A percentile compares a stretch with the other conserved stretches of the same genome.
Evolutionary conservation across 2,113 vertebrate species (phyloP).

Genomic region (Copsychus sechellarum): DNA sequence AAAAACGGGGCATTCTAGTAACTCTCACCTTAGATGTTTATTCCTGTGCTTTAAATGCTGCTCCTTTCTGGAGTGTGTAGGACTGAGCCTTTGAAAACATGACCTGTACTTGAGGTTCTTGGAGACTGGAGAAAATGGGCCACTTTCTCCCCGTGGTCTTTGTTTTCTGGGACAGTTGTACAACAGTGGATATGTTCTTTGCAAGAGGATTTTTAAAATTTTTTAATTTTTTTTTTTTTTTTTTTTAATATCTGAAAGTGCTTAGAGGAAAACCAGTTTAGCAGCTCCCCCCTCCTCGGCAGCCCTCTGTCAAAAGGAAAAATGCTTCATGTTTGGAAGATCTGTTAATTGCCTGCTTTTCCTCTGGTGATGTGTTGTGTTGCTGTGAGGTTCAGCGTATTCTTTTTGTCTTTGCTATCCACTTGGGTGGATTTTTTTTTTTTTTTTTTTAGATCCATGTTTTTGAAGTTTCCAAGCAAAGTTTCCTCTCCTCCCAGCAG

Average conservation of each 20-base stretch:
- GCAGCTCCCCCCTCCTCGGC: neutral
- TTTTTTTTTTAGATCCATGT: neutral
- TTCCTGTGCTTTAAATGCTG: neutral
- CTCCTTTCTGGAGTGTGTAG: neutral
- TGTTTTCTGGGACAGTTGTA: slow-evolving; percentile 80
- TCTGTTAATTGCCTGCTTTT: neutral
- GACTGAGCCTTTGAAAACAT: slow-evolving; percentile 12
- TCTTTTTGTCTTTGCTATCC: neutral
- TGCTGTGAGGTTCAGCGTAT: neutral
- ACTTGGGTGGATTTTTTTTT: neutral
- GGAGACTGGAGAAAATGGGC: slow-evolving; percentile 72
- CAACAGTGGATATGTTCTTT: slow-evolving; percentile 2
- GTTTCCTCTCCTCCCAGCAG: slow-evolving; percentile 53
- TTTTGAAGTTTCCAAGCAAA: slow-evolving; percentile 53
- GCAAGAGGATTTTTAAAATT: neutral
- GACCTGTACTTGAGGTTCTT: slow-evolving; percentile 56
- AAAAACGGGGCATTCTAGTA: neutral
- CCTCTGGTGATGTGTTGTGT: neutral
- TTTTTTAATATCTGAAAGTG: neutral
- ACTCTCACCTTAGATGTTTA: rapidly evolving
- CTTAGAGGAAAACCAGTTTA: slow-evolving; percentile 38
- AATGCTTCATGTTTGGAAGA: neutral
- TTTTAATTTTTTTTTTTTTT: neutral
- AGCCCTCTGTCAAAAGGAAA: neutral
- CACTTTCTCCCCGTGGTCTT: slow-evolving; percentile 72